Conservation (phyloP, 2,113 vertebrate genomes). For the Prinia subflava region DNA sequence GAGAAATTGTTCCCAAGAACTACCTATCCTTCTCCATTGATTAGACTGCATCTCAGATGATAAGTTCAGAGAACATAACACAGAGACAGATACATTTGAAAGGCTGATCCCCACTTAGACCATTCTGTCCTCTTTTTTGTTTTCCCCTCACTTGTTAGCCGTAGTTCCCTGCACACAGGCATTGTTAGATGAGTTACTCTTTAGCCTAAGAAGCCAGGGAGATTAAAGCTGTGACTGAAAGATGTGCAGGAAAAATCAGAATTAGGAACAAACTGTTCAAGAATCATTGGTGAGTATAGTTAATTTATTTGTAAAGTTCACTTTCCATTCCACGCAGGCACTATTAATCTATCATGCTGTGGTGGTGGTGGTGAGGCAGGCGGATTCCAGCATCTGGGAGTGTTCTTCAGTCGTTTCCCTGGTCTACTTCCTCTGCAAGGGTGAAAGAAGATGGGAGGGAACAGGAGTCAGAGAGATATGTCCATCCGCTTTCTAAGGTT, state of each 20-base stretch:
- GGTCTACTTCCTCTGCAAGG: not conserved
- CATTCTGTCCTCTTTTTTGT: not conserved
- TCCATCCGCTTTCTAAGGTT: not conserved
- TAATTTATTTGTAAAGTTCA: slow-evolving; percentile 9
- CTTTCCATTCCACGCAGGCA: not conserved
- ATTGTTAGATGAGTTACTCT: not conserved
- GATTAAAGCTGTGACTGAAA: not conserved
- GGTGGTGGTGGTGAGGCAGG: not conserved
- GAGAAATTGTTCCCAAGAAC: not conserved
- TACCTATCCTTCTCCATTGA: not conserved
- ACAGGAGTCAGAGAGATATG: not conserved
- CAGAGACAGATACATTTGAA: not conserved
- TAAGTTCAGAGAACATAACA: not conserved
- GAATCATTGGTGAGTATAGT: not conserved
- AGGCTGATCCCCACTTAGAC: not conserved
- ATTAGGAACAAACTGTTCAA: not conserved
- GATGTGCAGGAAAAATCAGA: not conserved
- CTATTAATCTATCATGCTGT: not conserved
- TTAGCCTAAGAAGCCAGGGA: not conserved
- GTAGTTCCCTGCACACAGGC: not conserved
- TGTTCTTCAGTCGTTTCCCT: not conserved
- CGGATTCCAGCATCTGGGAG: not conserved
- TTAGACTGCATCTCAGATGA: not conserved
- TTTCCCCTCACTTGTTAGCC: not conserved
- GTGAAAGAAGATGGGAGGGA: not conserved